Conservation (phyloP, 2,113 vertebrate species). For the Pipra filicauda region DNA sequence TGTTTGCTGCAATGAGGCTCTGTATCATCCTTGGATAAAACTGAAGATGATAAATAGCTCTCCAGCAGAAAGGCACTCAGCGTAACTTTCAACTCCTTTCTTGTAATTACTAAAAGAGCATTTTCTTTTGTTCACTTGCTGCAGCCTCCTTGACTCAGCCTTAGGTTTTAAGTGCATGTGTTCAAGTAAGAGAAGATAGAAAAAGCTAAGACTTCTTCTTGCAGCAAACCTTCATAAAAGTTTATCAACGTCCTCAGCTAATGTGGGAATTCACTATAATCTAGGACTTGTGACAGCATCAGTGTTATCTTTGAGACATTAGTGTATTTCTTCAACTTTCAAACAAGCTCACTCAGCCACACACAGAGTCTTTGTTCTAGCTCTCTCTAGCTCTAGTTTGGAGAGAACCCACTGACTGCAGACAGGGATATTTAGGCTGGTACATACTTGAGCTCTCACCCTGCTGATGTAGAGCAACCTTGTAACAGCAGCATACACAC, state of each 20-base stretch:
- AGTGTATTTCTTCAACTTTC: background rate
- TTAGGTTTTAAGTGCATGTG: background rate
- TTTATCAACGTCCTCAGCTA: background rate
- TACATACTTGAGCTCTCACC: accelerated
- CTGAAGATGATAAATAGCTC: background rate
- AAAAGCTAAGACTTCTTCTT: background rate
- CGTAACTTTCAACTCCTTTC: background rate
- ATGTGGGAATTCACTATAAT: background rate
- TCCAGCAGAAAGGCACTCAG: background rate
- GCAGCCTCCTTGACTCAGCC: background rate
- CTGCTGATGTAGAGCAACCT: background rate
- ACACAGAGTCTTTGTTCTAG: background rate
- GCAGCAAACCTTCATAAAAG: background rate
- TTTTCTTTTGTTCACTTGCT: background rate
- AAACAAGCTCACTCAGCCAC: background rate
- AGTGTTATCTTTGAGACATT: background rate
- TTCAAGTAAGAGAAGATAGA: background rate
- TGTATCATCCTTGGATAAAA: background rate
- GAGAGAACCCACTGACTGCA: background rate
- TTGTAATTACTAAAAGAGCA: background rate
- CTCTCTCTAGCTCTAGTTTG: background rate
- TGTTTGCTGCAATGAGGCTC: background rate
- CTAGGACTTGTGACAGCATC: background rate
- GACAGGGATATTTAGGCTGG: background rate
- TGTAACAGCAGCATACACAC: background rate